phyloP scores from a whole-genome alignment of 2,888 invertebrate species.

The Ectropis crepuscularia region DNA sequence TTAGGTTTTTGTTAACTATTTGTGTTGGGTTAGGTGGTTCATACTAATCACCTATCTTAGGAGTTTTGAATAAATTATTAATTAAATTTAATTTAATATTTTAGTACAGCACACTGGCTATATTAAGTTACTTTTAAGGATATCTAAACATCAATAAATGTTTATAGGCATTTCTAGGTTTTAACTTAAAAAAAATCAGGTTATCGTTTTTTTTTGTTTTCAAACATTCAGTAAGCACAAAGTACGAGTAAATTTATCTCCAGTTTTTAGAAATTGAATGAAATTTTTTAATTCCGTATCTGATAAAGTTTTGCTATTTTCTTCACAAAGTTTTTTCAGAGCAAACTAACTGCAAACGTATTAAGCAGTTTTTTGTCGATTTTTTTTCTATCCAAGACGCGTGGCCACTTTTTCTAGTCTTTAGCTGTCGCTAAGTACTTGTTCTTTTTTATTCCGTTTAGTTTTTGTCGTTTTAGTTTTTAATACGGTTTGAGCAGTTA shows the following conservation, averaged over 20 bases:
- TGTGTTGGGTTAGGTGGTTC: constrained; percentile 33
- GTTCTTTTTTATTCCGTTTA: constrained; percentile 34
- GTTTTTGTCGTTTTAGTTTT: constrained; percentile 36
- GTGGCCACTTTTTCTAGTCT: constrained; percentile 42
- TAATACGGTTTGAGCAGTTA: constrained; percentile 49
- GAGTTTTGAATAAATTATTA: constrained; percentile 5
- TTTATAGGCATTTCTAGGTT: too few species aligned
- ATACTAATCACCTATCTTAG: constrained; percentile 20
- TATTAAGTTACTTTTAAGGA: background rate
- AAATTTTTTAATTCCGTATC: background rate
- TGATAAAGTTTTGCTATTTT: background rate
- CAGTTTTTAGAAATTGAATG: too few species aligned
- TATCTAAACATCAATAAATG: background rate
- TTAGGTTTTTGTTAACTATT: constrained; percentile 64
- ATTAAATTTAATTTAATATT: background rate
- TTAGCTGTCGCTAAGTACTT: constrained; percentile 42
- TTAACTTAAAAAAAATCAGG: too few species aligned
- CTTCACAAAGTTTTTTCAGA: constrained; percentile 1
- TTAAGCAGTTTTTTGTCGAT: constrained; percentile 13
- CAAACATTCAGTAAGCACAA: too few species aligned
- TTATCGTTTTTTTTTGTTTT: too few species aligned
- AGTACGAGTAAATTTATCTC: too few species aligned
- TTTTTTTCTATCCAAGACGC: constrained; percentile 36
- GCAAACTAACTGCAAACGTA: constrained; percentile 21
- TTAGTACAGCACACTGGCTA: background rate